Percentiles rank a stretch among this genome's conserved stretches.
Evolutionary conservation across 2,113 vertebrate species (phyloP).

Genomic region (Odobenus rosmarus): DNA sequence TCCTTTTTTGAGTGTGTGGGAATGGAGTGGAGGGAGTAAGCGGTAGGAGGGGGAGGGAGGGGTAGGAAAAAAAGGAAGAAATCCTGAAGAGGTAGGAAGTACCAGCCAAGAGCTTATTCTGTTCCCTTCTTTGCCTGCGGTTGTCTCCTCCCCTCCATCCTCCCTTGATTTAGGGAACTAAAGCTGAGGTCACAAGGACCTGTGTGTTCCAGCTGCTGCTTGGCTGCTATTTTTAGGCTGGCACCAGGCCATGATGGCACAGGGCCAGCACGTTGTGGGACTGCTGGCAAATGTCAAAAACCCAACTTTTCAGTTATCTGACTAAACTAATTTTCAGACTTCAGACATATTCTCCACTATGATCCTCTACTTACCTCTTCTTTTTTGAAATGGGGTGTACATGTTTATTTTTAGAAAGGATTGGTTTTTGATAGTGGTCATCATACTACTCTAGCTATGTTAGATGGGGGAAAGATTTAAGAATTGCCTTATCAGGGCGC

Average conservation of each 20-base stretch:
- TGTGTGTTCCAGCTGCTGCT: slow-evolving; percentile 75
- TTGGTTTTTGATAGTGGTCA: slow-evolving; percentile 5
- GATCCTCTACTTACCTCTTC: neutral
- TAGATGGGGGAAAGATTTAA: slow-evolving; percentile 50
- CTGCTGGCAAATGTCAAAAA: slow-evolving; percentile 69
- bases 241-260: slow-evolving; percentile 70
- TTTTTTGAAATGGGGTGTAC: slow-evolving; percentile 14
- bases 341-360: neutral
- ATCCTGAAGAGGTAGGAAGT: neutral
- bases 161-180: slow-evolving; percentile 54
- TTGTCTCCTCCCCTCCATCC: neutral
- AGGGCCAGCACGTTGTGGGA: slow-evolving; percentile 59
- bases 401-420: neutral
- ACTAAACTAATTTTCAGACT: slow-evolving; percentile 38
- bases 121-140: neutral
- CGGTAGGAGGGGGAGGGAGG: neutral
- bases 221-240: slow-evolving; percentile 77
- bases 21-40: neutral
- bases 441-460: neutral
- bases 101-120: neutral
- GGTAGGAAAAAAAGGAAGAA: neutral
- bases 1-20: neutral
- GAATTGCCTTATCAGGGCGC: slow-evolving; percentile 16
- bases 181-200: slow-evolving; percentile 70
- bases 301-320: slow-evolving; percentile 64